Evolutionary conservation across 1,140 invertebrate species (phyloP).

Genomic region (Hormaphis cornu): DNA sequence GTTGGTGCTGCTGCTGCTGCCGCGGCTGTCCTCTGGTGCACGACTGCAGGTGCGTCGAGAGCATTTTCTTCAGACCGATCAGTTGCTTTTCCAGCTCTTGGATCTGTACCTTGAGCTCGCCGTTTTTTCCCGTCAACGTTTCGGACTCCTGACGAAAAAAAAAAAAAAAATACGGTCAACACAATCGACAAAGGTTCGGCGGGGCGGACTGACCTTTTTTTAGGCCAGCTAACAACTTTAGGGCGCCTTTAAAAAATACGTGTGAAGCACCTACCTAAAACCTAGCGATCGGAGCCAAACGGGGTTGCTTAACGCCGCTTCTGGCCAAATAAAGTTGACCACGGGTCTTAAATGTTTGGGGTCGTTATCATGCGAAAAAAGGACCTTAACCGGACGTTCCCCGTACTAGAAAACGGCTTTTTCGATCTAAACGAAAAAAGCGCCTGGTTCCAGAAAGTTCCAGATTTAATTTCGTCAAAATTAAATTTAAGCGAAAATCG

Average conservation of each 20-base stretch:
- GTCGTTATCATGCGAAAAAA: too few relatives aligned
- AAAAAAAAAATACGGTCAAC: not conserved
- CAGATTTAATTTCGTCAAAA: too few relatives aligned
- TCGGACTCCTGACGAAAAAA: constrained; percentile 62
- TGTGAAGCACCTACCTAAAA: too few relatives aligned
- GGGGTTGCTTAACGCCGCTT: too few relatives aligned
- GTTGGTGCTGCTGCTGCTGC: not conserved
- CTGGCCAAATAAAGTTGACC: too few relatives aligned
- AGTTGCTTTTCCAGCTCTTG: constrained; percentile 64
- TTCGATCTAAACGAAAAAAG: too few relatives aligned
- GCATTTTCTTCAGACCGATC: constrained; percentile 61
- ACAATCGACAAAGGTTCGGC: not conserved
- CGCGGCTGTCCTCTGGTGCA: constrained; percentile 56
- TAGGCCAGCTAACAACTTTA: not conserved
- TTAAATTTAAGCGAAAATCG: too few relatives aligned
- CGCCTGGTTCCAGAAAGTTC: too few relatives aligned
- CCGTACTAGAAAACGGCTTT: too few relatives aligned
- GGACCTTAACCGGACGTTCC: too few relatives aligned
- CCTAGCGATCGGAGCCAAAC: too few relatives aligned
- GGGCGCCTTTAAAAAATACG: not conserved
- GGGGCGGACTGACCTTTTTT: not conserved
- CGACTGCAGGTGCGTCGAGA: constrained; percentile 61
- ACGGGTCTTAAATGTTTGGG: too few relatives aligned
- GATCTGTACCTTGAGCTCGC: constrained; percentile 71
- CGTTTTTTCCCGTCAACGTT: constrained; percentile 74